Evolutionary conservation across 2,888 invertebrate genomes (phyloP).

Genomic region (Nephrotoma guestfalica): DNA sequence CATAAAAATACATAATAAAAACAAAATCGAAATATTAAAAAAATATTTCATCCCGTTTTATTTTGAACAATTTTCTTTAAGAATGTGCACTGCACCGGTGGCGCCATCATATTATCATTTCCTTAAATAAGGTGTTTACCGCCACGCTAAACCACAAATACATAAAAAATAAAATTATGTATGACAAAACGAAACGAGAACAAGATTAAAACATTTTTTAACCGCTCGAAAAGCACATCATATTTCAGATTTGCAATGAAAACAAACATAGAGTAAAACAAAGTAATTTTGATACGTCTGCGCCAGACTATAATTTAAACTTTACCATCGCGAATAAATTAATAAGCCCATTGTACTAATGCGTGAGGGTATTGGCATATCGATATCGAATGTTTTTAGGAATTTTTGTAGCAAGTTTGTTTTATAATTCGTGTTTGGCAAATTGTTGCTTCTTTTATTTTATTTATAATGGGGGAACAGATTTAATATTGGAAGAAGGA

Average conservation of each 20-base stretch:
- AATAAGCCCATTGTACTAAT: too few species aligned
- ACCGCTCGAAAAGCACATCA: background rate
- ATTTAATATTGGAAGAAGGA: too few species aligned
- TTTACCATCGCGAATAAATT: too few species aligned
- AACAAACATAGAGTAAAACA: background rate
- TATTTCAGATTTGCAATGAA: background rate
- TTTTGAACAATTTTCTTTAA: background rate
- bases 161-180: background rate
- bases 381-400: too few species aligned
- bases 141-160: background rate
- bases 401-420: too few species aligned
- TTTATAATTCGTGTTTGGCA: too few species aligned
- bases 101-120: slow-evolving; percentile 2
- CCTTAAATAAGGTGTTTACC: slow-evolving; percentile 3
- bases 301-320: too few species aligned
- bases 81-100: background rate
- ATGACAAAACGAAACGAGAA: background rate
- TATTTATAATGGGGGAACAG: too few species aligned
- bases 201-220: background rate
- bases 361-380: too few species aligned
- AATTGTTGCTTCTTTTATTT: too few species aligned
- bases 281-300: background rate
- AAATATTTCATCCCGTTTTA: background rate
- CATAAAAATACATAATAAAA: background rate
- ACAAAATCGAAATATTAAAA: background rate